Percentiles rank a stretch among this genome's conserved stretches.
Evolutionary conservation across 2,797 vertebrate genomes (phyloP).

Genomic region (Bovichtus variegatus): DNA sequence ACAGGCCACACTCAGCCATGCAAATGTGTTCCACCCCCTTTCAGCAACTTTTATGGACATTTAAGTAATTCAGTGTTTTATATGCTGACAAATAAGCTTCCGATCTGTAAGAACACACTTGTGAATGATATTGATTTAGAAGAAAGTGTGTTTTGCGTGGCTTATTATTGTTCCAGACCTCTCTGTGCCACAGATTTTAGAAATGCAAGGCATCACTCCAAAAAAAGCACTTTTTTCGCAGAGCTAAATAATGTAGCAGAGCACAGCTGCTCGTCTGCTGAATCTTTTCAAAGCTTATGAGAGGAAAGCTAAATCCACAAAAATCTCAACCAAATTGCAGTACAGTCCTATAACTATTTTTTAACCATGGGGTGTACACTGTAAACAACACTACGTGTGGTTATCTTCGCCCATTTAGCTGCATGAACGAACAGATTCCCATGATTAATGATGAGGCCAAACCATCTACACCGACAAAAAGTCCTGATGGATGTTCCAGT

Average conservation of each 20-base stretch:
- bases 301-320: neutral
- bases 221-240: neutral
- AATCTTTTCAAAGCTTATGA: slow-evolving; percentile 16
- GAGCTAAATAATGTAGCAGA: neutral
- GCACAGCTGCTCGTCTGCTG: neutral
- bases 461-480: slow-evolving; percentile 32
- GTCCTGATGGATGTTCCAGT: slow-evolving; percentile 59
- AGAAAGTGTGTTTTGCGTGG: neutral
- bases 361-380: neutral
- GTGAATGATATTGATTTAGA: neutral
- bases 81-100: neutral
- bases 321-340: slow-evolving; percentile 4
- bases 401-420: slow-evolving; percentile 2
- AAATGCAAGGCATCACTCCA: neutral
- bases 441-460: slow-evolving; percentile 29
- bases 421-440: slow-evolving; percentile 33
- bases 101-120: neutral
- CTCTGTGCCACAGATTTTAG: neutral
- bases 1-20: slow-evolving; percentile 12
- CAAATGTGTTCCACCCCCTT: neutral
- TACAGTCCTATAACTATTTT: neutral
- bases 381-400: neutral
- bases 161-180: neutral
- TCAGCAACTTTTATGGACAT: neutral
- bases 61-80: neutral